These are phyloP conservation scores for fruit fly (Drosophila melanogaster) DNA, from an alignment of 1,140 invertebrate genomes.

Conservation along the genomic window Release_6_plus_ISO1_MT NT_033777.3:27199001-27199500, in stretches of 20 bases:
- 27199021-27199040: slow-evolving; percentile 74
- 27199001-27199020: slow-evolving; percentile 79
- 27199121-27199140: slow-evolving; percentile 71
- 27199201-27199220: slow-evolving; percentile 72
- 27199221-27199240: slow-evolving; percentile 70
- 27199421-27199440: slow-evolving; percentile 3
- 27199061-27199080: slow-evolving; percentile 21
- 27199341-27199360: slow-evolving; percentile 48
- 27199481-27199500: no score
- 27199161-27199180: slow-evolving; percentile 38
- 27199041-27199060: slow-evolving; percentile 63
- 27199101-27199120: slow-evolving; percentile 35
- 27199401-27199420: slow-evolving; percentile 28
- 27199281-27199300: slow-evolving; percentile 65
- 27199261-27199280: slow-evolving; percentile 80
- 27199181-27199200: slow-evolving; percentile 80
- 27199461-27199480: neutral
- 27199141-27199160: slow-evolving; percentile 52
- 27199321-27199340: slow-evolving; percentile 53
- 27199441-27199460: neutral
- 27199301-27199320: slow-evolving; percentile 54
- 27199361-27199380: slow-evolving; percentile 49
- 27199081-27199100: slow-evolving; percentile 13
- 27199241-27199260: slow-evolving; percentile 83
- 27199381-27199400: slow-evolving; percentile 10